Base-by-base conservation (phyloP, 1,140 invertebrate genomes). In the Pogonus chalceus region DNA sequence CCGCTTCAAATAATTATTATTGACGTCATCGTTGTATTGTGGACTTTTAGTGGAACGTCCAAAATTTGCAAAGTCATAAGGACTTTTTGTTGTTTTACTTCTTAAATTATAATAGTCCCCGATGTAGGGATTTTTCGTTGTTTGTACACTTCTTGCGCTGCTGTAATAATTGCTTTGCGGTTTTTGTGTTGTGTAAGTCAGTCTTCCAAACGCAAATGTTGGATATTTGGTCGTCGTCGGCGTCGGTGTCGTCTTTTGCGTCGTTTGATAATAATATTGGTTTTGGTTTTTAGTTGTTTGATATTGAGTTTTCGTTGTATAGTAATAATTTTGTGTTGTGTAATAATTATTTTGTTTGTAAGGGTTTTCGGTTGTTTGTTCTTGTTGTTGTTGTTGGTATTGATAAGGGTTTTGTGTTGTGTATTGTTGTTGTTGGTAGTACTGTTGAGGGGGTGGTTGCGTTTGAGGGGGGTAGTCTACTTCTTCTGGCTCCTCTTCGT, bases 61-160 rank as follows among this genome's bases (percentile, higher is more conserved):
- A 57, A 69, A 69, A 56, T 69, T 62, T 22, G 65, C 65, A 58
- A 73, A 73, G 59, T 73, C 65, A 56, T 73, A 73, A 14, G 72
- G 72, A 61, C 54, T 71, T 60, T 62, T 67, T 12, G 67, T 69
- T 7, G 69, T 69, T 52, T 58, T 61, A 56, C 56, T 61, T 47
- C 55, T 56, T 18, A 67, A 54, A 47, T 60, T 53, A 54, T 63
- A 69, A 57, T 65, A 69, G 48, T 65, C 64, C 22, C 60, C 64
- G 23, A 68, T 53, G 51, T 62, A 63, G 12, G 61, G 63, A 50
- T 60, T 60, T 53, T 54, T 49, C 12, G 58, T 58, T 4, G 55
- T 55, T 63, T 60, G 56, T 62, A 59, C 48, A 59, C 3, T n/a
- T 24, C 23, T 1, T 51, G 23, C 3, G 31, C 20, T 22, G 16